Conservation (phyloP, 2,888 invertebrate species). For the Scelioninae gen. 2 region DNA sequence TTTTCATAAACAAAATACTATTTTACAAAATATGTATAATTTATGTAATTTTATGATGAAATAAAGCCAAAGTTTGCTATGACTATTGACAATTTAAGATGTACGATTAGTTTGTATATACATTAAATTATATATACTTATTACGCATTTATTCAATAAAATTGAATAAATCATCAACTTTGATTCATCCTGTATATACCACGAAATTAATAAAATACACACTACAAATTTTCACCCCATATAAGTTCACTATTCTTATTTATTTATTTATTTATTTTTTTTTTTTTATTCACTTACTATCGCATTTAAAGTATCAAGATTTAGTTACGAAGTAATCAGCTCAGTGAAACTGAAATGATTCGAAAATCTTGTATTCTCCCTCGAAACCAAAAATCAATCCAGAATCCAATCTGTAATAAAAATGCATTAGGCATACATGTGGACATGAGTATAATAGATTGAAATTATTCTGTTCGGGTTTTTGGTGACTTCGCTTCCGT, state of each 20-base stretch:
- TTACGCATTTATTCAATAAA: no score
- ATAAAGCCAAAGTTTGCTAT: no score
- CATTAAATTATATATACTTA: no score
- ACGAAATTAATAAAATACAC: neutral
- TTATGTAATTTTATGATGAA: no score
- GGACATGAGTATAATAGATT: slow-evolving; percentile 20
- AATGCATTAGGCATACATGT: neutral
- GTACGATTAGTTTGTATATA: no score
- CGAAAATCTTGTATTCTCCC: neutral
- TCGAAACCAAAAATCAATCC: slow-evolving; percentile 4
- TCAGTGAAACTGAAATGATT: neutral
- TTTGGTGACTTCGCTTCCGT: slow-evolving; percentile 9
- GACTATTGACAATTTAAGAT: no score
- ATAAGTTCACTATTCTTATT: no score
- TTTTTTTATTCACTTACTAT: no score
- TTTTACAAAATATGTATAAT: no score
- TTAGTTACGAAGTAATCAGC: neutral
- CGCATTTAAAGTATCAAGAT: neutral
- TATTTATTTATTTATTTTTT: no score
- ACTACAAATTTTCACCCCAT: neutral
- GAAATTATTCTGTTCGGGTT: slow-evolving; percentile 16
- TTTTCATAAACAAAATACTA: no score
- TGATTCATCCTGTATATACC: slow-evolving; percentile 3
- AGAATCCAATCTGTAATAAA: slow-evolving; percentile 7
- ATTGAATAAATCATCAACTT: no score